phyloP scores from a whole-genome alignment of 2,888 invertebrate species.

The Lottia gigantea region DNA sequence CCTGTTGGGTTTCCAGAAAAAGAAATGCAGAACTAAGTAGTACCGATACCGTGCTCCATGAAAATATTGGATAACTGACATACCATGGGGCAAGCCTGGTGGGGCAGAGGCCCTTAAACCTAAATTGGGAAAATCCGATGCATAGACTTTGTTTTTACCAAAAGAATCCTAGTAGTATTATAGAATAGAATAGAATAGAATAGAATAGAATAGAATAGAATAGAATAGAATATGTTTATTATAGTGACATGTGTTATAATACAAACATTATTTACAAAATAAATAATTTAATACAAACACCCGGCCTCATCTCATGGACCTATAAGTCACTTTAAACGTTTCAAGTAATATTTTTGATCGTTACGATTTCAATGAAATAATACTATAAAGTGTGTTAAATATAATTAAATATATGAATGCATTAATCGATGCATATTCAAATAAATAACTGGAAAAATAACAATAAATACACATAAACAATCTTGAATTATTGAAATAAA shows the following conservation, averaged over 20 bases:
- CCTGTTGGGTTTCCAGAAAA: not conserved
- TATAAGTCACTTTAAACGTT: not conserved
- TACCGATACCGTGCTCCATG: not conserved
- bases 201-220: too few relatives aligned
- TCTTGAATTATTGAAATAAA: too few relatives aligned
- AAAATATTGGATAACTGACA: not conserved
- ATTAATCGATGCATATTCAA: too few relatives aligned
- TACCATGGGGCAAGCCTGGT: not conserved
- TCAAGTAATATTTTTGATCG: too few relatives aligned
- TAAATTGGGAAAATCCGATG: not conserved
- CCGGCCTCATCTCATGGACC: not conserved
- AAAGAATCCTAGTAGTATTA: too few relatives aligned
- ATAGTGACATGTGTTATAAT: not conserved
- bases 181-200: too few relatives aligned
- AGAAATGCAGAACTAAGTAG: not conserved
- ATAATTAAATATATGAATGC: too few relatives aligned
- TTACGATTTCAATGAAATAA: too few relatives aligned
- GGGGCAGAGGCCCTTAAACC: not conserved
- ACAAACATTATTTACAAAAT: not conserved
- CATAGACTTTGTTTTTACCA: constrained; percentile 1
- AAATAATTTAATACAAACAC: not conserved
- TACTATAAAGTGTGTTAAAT: too few relatives aligned
- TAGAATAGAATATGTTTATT: too few relatives aligned
- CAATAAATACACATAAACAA: too few relatives aligned
- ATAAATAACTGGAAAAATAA: too few relatives aligned